A percentile compares a stretch with the other conserved stretches of the same genome.
Conservation (phyloP, 1,140 invertebrate species). For the Drosophila lini region DNA sequence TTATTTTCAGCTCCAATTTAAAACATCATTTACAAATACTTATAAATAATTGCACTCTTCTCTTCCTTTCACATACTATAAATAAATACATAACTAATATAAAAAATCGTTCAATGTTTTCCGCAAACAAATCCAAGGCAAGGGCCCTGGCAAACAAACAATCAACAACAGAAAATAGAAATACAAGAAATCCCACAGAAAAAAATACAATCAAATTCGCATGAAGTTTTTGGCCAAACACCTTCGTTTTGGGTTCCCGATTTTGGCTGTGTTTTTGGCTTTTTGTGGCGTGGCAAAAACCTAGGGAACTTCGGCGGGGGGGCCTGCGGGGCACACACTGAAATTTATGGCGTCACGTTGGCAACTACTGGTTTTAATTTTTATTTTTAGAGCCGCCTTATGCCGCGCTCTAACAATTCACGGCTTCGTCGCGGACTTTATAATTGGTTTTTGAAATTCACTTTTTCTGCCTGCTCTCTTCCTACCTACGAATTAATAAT, state of each 20-base stretch:
- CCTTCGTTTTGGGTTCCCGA: slow-evolving; percentile 33
- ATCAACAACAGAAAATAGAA: slow-evolving; percentile 19
- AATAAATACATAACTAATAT: slow-evolving; percentile 6
- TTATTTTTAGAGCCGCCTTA: slow-evolving; percentile 51
- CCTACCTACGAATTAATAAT: slow-evolving; percentile 14
- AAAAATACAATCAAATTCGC: slow-evolving; percentile 33
- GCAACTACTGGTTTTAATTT: slow-evolving; percentile 67
- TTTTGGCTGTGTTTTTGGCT: slow-evolving; percentile 41
- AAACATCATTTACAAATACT: no score
- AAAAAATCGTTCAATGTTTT: slow-evolving; percentile 30
- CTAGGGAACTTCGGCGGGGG: not conserved
- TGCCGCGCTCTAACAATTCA: slow-evolving; percentile 47
- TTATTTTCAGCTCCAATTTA: not conserved
- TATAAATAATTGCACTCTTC: not conserved
- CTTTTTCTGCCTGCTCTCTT: slow-evolving; percentile 26
- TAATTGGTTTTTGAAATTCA: slow-evolving; percentile 48
- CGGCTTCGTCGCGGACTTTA: slow-evolving; percentile 34
- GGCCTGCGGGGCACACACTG: slow-evolving; percentile 11
- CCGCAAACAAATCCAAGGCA: slow-evolving; percentile 46
- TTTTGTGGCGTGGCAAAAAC: slow-evolving; percentile 30
- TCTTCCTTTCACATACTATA: not conserved
- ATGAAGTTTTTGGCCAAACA: slow-evolving; percentile 36
- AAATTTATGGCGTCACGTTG: slow-evolving; percentile 65
- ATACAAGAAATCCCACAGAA: slow-evolving; percentile 10
- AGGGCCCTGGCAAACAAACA: slow-evolving; percentile 43